Evolutionary conservation across 1,140 invertebrate species (phyloP).

Genomic region (Drosophila funebris): DNA sequence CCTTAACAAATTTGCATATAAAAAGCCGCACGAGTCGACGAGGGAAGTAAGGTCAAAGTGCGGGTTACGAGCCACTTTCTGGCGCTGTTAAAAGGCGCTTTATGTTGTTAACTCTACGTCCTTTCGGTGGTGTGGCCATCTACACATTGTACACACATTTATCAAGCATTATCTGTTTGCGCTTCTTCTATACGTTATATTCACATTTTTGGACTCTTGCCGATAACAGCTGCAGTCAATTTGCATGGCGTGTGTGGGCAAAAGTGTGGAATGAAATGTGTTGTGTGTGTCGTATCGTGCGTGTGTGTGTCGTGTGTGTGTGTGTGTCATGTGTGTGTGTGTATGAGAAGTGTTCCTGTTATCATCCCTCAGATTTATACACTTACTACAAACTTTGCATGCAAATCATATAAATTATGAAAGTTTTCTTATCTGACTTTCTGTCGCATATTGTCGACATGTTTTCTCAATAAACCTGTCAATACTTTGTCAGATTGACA

Average conservation of each 20-base stretch:
- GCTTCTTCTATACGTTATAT: constrained; percentile 21
- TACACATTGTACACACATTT: constrained; percentile 65
- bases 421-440: constrained; percentile 71
- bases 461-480: constrained; percentile 55
- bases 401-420: constrained; percentile 75
- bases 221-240: constrained; percentile 77
- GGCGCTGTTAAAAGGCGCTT: constrained; percentile 73
- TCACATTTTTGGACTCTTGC: constrained; percentile 35
- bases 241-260: constrained; percentile 61
- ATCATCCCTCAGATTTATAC: constrained; percentile 53
- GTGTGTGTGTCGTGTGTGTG: neutral
- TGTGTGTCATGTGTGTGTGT: neutral
- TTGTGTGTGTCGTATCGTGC: neutral
- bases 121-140: constrained; percentile 32
- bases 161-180: constrained; percentile 76
- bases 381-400: constrained; percentile 49
- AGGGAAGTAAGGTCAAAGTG: neutral
- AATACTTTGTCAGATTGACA: constrained; percentile 53
- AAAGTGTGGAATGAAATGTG: constrained; percentile 61
- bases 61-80: constrained; percentile 16
- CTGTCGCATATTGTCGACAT: constrained; percentile 55
- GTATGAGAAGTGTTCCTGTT: no score
- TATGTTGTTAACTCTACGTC: constrained; percentile 66
- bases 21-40: constrained; percentile 50
- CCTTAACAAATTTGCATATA: constrained; percentile 78